Evolutionary conservation across 2,888 invertebrate genomes (phyloP).

Genomic region (Podabrus alpinus): DNA sequence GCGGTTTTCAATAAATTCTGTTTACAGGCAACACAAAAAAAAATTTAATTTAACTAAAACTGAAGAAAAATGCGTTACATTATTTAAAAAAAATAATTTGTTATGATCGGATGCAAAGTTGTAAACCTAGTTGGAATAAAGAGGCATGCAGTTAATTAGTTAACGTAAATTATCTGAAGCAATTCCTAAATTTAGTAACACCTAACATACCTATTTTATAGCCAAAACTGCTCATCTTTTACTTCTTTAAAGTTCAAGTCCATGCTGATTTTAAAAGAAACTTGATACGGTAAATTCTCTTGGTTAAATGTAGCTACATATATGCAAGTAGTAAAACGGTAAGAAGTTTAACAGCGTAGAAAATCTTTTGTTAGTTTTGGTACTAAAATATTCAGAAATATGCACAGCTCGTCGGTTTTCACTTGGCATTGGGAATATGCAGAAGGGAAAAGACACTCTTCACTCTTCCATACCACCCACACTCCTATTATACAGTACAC

Average conservation of each 20-base stretch:
- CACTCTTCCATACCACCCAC: not conserved
- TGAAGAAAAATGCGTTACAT: no score
- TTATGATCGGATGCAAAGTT: no score
- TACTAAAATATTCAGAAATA: not conserved
- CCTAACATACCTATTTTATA: not conserved
- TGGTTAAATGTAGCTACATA: not conserved
- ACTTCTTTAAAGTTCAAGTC: not conserved
- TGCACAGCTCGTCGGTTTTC: not conserved
- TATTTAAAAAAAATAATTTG: no score
- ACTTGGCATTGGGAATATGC: not conserved
- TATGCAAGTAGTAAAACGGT: not conserved
- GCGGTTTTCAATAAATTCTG: no score
- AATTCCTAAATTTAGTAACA: not conserved
- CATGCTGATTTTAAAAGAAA: not conserved
- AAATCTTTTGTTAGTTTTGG: not conserved
- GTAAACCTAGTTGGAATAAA: not conserved
- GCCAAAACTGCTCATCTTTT: not conserved
- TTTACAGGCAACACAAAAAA: no score
- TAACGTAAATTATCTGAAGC: not conserved
- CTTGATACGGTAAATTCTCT: not conserved
- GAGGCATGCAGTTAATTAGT: not conserved
- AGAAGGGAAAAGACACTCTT: not conserved
- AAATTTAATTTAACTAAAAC: no score
- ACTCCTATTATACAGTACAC: not conserved
- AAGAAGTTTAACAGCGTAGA: not conserved